These are phyloP conservation scores for Schizopygopsis pylzovi DNA, from an alignment of 2,797 vertebrate genomes.

Conservation along the genomic window DNA sequence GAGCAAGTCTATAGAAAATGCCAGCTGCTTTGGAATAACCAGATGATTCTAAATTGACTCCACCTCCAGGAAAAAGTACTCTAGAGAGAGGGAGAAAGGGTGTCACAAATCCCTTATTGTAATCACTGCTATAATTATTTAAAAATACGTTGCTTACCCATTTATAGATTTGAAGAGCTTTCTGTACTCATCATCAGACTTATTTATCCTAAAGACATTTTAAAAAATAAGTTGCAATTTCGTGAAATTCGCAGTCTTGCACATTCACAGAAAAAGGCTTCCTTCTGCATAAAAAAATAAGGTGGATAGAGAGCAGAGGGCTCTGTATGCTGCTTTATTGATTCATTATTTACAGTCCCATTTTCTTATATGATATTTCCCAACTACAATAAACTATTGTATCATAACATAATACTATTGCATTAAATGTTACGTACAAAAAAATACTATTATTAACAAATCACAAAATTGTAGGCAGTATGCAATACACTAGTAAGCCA, in stretches of 20 bases:
- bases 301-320: background rate
- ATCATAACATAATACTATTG: background rate
- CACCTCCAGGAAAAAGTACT: conserved; percentile 89
- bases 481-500: background rate
- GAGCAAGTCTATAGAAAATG: conserved; percentile 85
- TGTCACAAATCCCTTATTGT: background rate
- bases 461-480: background rate
- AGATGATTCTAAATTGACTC: conserved; percentile 79
- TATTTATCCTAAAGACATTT: conserved; percentile 78
- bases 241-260: too few relatives aligned
- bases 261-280: too few relatives aligned
- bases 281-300: too few relatives aligned
- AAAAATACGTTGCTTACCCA: conserved; percentile 81
- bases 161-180: conserved; percentile 88
- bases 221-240: background rate
- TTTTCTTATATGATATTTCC: background rate
- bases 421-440: background rate
- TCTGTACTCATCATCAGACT: conserved; percentile 78
- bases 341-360: background rate
- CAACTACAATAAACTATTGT: background rate
- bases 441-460: background rate
- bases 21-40: conserved; percentile 81
- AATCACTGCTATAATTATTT: background rate
- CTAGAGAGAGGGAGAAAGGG: conserved; percentile 67
- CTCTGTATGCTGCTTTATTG: background rate